Conservation (phyloP, 1,140 invertebrate genomes). For the Drosophila takahashii region DNA sequence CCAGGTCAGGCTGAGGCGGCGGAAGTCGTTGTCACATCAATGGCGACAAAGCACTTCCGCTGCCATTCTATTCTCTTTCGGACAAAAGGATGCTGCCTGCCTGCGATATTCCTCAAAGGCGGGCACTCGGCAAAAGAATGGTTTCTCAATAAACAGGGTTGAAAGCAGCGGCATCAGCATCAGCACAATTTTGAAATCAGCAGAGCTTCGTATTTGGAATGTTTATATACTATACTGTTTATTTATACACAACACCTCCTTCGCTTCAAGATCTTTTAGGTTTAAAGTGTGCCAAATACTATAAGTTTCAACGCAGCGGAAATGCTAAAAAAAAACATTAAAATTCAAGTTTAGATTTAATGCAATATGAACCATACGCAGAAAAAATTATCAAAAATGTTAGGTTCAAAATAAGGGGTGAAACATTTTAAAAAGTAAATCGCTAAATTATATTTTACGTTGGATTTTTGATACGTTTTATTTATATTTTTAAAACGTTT, state of each 20-base stretch:
- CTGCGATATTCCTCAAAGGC: background rate
- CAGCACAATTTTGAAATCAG: background rate
- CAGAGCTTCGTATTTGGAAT: background rate
- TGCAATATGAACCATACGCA: too few species aligned
- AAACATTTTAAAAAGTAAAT: too few species aligned
- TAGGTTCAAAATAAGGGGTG: too few species aligned
- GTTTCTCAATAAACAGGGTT: background rate
- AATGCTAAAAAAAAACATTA: too few species aligned
- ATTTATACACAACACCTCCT: background rate
- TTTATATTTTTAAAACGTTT: too few species aligned
- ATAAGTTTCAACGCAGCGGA: too few species aligned
- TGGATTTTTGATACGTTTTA: too few species aligned
- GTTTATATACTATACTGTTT: background rate
- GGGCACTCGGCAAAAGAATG: slow-evolving; percentile 4
- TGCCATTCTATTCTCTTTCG: slow-evolving; percentile 32
- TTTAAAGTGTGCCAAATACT: too few species aligned
- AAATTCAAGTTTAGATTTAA: too few species aligned
- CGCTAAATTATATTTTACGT: too few species aligned
- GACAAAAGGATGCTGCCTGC: slow-evolving; percentile 56
- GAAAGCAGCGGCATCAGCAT: background rate
- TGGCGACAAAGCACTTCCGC: slow-evolving; percentile 80
- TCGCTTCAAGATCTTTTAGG: too few species aligned
- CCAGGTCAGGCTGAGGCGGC: slow-evolving; percentile 30
- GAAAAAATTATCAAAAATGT: too few species aligned
- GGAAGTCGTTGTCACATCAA: slow-evolving; percentile 81